These are phyloP conservation scores for Brachyistius frenatus DNA, from an alignment of 2,113 vertebrate species.

Conservation along the genomic window DNA sequence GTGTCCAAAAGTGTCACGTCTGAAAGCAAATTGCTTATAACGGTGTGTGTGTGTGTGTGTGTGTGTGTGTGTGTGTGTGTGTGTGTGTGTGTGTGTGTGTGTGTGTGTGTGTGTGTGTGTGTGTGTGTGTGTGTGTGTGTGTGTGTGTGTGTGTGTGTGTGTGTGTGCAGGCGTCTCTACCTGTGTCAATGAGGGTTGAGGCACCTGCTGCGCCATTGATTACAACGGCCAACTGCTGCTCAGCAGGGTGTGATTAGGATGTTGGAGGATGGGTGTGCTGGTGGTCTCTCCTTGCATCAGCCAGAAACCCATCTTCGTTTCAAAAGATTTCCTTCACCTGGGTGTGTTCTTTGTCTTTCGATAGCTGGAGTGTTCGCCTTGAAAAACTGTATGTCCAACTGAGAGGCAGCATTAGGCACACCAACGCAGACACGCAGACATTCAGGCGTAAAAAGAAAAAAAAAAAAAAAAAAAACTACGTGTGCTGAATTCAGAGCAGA, in stretches of 20 bases:
- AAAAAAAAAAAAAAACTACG: constrained; percentile 5
- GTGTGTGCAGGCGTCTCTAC: constrained; percentile 28
- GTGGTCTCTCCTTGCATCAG: constrained; percentile 37
- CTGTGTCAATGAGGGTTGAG: constrained; percentile 70
- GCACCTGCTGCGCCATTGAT: constrained; percentile 78
- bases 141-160: constrained; percentile 25
- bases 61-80: constrained; percentile 23
- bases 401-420: constrained; percentile 32
- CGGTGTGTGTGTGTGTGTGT: constrained; percentile 14
- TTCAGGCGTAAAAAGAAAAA: constrained; percentile 8
- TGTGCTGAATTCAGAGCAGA: constrained; percentile 38
- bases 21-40: constrained; percentile 43
- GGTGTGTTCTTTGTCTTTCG: constrained; percentile 52
- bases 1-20: constrained; percentile 44
- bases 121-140: constrained; percentile 23
- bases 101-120: constrained; percentile 24
- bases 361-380: constrained; percentile 43
- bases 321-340: constrained; percentile 38
- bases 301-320: constrained; percentile 44
- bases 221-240: constrained; percentile 64
- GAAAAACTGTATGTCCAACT: constrained; percentile 39
- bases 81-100: constrained; percentile 25
- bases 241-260: constrained; percentile 51
- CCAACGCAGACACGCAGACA: constrained; percentile 52
- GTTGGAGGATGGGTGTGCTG: constrained; percentile 33